phyloP scores from a whole-genome alignment of 2,888 invertebrate species.

The Dyspetes luteomarginatus region DNA sequence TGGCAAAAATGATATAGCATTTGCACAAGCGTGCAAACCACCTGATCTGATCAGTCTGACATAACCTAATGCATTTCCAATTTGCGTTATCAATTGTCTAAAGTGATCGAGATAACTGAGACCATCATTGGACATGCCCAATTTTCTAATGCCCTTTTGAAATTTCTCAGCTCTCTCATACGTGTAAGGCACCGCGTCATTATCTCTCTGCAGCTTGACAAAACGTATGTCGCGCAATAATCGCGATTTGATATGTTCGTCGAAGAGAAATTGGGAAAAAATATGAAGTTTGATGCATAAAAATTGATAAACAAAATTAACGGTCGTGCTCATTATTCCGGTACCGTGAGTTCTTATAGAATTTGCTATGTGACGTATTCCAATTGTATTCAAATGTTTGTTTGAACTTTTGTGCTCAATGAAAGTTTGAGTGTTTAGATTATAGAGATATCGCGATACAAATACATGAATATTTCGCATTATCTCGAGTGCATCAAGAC shows the following conservation, averaged over 20 bases:
- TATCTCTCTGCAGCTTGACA: conserved; percentile 88
- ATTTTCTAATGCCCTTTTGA: conserved; percentile 93
- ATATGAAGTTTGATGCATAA: conserved; percentile 95
- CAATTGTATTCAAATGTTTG: conserved; percentile 97
- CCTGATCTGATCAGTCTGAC: conserved; percentile 97
- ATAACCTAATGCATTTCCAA: conserved; percentile 98
- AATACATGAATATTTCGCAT: conserved; percentile 98
- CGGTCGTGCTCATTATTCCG: conserved; percentile 97
- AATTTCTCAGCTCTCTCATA: conserved; percentile 97
- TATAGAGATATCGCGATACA: conserved; percentile 96
- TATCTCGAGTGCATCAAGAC: conserved; percentile 97
- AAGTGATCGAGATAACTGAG: conserved; percentile 97
- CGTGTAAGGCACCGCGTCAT: conserved; percentile 89
- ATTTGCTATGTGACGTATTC: conserved; percentile 97
- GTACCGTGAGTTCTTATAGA: conserved; percentile 98
- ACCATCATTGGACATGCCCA: conserved; percentile 93
- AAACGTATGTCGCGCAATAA: conserved; percentile 94
- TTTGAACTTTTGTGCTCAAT: conserved; percentile 95
- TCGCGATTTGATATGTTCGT: conserved; percentile 98
- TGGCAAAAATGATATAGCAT: conserved; percentile 95
- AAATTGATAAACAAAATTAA: conserved; percentile 97
- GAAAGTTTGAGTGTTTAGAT: conserved; percentile 98
- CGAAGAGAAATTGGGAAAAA: conserved; percentile 98
- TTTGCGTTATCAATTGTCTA: conserved; percentile 95
- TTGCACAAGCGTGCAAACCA: conserved; percentile 95